Evolutionary conservation across 37 sponge, comb jelly and placozoan species (phyloP).

Genomic region (Bolinopsis microptera): DNA sequence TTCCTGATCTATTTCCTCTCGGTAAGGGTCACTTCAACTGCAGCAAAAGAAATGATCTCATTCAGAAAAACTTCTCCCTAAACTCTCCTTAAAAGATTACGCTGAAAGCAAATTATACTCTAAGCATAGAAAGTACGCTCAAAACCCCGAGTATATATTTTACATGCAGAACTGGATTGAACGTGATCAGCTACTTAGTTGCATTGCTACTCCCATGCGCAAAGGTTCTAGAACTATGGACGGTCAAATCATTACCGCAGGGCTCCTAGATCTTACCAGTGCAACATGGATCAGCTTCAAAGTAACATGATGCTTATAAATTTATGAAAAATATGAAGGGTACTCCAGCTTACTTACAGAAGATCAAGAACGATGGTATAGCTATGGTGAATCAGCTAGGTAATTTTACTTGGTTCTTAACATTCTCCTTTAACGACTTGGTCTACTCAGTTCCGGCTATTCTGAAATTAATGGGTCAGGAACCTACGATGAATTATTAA

Average conservation of each 20-base stretch:
- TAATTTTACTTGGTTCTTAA: neutral
- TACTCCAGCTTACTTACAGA: neutral
- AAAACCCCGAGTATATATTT: neutral
- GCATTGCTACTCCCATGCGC: neutral
- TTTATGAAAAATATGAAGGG: slow-evolving; percentile 43
- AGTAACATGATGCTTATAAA: neutral
- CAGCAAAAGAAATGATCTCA: neutral
- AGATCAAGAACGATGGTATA: neutral
- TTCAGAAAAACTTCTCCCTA: neutral
- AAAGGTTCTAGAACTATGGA: neutral
- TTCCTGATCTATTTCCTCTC: slow-evolving; percentile 18
- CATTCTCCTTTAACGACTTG: neutral
- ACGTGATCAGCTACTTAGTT: neutral
- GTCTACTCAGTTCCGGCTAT: neutral
- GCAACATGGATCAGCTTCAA: neutral
- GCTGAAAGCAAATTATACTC: neutral
- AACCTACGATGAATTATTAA: neutral
- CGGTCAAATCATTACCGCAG: neutral
- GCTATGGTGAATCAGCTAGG: slow-evolving; percentile 28
- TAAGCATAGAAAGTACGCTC: neutral
- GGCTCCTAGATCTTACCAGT: neutral
- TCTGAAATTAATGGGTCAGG: neutral
- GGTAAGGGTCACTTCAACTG: neutral
- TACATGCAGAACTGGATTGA: neutral
- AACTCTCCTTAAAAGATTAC: neutral